Evolutionary conservation across 2,113 vertebrate species (phyloP).

Genomic region (Litocranius walleri): DNA sequence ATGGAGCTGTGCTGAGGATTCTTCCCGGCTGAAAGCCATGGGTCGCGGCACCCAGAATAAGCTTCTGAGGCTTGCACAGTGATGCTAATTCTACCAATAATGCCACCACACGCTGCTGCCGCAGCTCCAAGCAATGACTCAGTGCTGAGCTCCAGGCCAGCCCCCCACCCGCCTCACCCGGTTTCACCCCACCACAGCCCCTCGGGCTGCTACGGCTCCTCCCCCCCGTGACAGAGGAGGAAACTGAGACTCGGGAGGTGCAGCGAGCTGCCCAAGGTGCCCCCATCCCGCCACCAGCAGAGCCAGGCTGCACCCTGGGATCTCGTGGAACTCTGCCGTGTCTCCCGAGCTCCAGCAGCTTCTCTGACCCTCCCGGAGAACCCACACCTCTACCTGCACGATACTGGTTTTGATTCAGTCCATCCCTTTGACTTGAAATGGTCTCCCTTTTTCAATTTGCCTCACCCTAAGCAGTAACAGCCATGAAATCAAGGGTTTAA

Average conservation of each 20-base stretch:
- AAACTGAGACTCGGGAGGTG: background rate
- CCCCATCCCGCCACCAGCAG: background rate
- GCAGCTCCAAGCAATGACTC: accelerated
- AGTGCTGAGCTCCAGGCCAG: background rate
- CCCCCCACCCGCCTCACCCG: accelerated
- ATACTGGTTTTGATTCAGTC: background rate
- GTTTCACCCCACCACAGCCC: no score
- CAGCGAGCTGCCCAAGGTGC: background rate
- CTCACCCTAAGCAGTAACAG: background rate
- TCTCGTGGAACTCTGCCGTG: accelerated
- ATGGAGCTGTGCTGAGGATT: background rate
- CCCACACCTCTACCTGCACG: background rate
- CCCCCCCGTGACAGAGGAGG: background rate
- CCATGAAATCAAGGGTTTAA: background rate
- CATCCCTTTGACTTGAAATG: background rate
- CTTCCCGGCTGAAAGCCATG: background rate
- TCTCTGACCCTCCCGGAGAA: accelerated
- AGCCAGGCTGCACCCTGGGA: background rate
- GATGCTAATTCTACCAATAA: no score
- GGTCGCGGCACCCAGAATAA: background rate
- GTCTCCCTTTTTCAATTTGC: background rate
- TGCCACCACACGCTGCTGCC: accelerated
- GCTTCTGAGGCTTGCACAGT: background rate
- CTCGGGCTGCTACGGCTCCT: background rate
- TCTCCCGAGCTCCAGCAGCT: background rate